These are phyloP conservation scores for Aurelia sp. DNA, from an alignment of 30 jellyfish, hydroid and myxozoan genomes.

Conservation along the genomic window DNA sequence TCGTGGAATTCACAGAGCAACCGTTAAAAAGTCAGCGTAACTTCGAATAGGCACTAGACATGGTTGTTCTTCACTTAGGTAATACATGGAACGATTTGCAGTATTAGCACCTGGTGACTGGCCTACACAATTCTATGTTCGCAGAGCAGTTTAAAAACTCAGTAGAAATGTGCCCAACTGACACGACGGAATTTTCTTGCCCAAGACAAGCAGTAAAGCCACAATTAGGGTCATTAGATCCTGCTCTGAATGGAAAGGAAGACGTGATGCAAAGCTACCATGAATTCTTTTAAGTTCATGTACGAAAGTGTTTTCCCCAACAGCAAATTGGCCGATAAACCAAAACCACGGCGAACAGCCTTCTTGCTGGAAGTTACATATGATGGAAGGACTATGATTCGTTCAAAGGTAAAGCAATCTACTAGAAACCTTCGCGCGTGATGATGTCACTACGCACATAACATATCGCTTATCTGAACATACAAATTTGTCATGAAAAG, in stretches of 20 bases:
- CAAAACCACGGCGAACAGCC: constrained; percentile 4
- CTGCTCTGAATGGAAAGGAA: background rate
- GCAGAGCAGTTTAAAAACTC: background rate
- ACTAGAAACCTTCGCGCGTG: too few relatives aligned
- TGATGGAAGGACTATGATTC: constrained; percentile 6
- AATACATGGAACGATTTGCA: background rate
- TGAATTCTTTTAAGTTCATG: background rate
- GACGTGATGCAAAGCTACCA: constrained; percentile 5
- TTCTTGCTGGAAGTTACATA: constrained; percentile 1
- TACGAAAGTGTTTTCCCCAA: background rate
- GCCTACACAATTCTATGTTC: constrained; percentile 2
- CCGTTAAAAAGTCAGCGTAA: background rate
- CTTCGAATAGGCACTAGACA: background rate
- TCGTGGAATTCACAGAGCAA: background rate
- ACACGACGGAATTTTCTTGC: too few relatives aligned
- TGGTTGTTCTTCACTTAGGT: background rate
- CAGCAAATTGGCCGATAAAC: background rate
- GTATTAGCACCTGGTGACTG: constrained; percentile 6
- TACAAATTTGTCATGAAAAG: too few relatives aligned
- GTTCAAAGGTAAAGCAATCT: background rate
- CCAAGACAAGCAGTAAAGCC: background rate
- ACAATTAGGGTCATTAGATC: background rate
- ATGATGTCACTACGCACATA: too few relatives aligned
- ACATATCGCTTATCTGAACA: too few relatives aligned
- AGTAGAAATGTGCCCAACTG: too few relatives aligned